Evolutionary conservation across 1,140 invertebrate species (phyloP), one percentile per base, ranked within the genome.

Genomic region (Matsumurasca onukii): DNA sequence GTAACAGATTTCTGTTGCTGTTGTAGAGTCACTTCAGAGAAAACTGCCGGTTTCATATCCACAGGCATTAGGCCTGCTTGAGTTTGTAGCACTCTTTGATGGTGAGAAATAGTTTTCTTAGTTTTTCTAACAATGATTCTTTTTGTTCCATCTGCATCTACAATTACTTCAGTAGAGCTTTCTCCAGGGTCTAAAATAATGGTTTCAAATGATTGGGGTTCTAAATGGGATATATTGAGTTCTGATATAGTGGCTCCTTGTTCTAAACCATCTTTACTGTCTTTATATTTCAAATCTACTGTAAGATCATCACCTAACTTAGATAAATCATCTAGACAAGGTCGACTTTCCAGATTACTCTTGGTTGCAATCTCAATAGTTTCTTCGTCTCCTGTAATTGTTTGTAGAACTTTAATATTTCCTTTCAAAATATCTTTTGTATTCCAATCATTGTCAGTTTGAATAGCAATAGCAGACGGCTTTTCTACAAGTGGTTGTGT

Each of bases 81-180:
- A 30, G 68, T 65, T n/a, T 68, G 59, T 66, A 3, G 34, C 9
- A 22, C 29, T n/a, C n/a, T 67, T 71, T 83, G 80, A 55, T 81
- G 76, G 0, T 81, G 83, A 0, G 89, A 77, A 13, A 77, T 68
- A 20, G 79, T 82, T 31, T 76, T 72, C 20, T 80, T 76, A 39
- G 82, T 71, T 78, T 90, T 91, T 69, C 85, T 87, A 0, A 92
- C 86, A 57, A 92, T 89, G 67, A 92, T 91, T 71, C 89, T 83
- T 72, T 89, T 91, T 0, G 88, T 91, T n/a, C 91, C 90, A 78
- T 92, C 90, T 27, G 89, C 84, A 72, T 91, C 89, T 0, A 91
- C 88, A 5, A 92, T 86, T 1, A 92, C 87, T 79, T 92, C 90
- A 12, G 89, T 91, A 1, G 86, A 89, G 12, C 86, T 88, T 75